phyloP scores from a whole-genome alignment of 2,888 invertebrate genomes.

The Leptinotarsa tumamoca region DNA sequence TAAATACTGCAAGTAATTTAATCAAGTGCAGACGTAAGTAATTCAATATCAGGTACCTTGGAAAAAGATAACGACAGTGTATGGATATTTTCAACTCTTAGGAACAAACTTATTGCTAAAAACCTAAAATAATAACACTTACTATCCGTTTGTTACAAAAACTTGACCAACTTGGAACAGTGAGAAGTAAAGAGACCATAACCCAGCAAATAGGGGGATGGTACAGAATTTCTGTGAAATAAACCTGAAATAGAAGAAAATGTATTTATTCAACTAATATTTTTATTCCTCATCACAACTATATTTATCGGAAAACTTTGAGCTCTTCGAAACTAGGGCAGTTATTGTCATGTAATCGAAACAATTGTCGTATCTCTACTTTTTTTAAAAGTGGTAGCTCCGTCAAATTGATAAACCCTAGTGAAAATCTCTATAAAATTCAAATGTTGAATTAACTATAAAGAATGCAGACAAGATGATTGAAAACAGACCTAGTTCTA shows the following conservation, averaged over 20 bases:
- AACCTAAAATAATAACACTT: slow-evolving; percentile 59
- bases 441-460: too few relatives aligned
- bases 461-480: too few relatives aligned
- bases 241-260: slow-evolving; percentile 66
- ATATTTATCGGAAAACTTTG: too few relatives aligned
- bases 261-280: neutral
- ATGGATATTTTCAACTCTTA: too few relatives aligned
- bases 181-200: slow-evolving; percentile 80
- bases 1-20: neutral
- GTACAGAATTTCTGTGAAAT: slow-evolving; percentile 73
- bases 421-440: too few relatives aligned
- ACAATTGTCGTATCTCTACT: too few relatives aligned
- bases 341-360: too few relatives aligned
- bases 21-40: neutral
- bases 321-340: too few relatives aligned
- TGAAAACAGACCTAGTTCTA: too few relatives aligned
- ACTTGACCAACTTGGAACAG: slow-evolving; percentile 82
- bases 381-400: too few relatives aligned
- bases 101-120: too few relatives aligned
- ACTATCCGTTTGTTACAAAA: slow-evolving; percentile 82
- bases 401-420: too few relatives aligned
- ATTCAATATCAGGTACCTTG: slow-evolving; percentile 1
- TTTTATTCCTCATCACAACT: neutral
- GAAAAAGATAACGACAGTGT: neutral
- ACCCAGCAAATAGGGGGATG: slow-evolving; percentile 71